Percentiles rank a stretch among this genome's conserved stretches.
These are phyloP conservation scores for Brachyptera putata DNA, from an alignment of 2,888 invertebrate species.

Conservation along the genomic window DNA sequence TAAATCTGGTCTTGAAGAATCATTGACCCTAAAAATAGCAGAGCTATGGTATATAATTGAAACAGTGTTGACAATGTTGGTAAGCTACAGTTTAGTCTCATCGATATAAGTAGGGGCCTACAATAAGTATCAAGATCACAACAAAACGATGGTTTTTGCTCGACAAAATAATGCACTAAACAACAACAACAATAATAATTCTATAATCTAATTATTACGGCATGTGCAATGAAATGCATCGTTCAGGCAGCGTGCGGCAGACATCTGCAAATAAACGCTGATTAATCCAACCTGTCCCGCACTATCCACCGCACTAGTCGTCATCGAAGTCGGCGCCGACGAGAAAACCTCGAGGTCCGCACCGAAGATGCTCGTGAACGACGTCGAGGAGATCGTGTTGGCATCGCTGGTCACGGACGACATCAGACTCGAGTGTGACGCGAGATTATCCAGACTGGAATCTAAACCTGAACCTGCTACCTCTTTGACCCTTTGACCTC, in stretches of 20 bases:
- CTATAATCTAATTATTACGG: too few relatives aligned
- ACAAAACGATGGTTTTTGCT: too few relatives aligned
- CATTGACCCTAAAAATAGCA: too few relatives aligned
- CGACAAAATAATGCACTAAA: too few relatives aligned
- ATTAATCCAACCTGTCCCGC: neutral
- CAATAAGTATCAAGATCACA: too few relatives aligned
- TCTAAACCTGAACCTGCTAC: neutral
- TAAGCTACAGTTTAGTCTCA: too few relatives aligned
- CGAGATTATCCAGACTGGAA: neutral
- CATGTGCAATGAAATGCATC: too few relatives aligned
- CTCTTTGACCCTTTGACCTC: neutral
- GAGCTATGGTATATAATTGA: too few relatives aligned
- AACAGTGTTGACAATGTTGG: too few relatives aligned
- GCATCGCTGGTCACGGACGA: slow-evolving; percentile 25
- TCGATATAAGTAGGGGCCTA: too few relatives aligned
- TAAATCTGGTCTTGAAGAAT: too few relatives aligned
- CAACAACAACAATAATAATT: too few relatives aligned
- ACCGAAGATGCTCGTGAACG: slow-evolving; percentile 25
- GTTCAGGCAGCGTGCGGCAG: neutral
- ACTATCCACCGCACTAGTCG: neutral
- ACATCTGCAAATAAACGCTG: neutral
- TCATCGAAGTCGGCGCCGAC: neutral
- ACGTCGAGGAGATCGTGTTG: slow-evolving; percentile 32
- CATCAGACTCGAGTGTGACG: neutral
- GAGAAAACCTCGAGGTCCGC: slow-evolving; percentile 25